A percentile compares a stretch with the other conserved stretches of the same genome.
phyloP scores from a whole-genome alignment of 53 echinoderm and acorn worm species.

The Astropecten irregularis region DNA sequence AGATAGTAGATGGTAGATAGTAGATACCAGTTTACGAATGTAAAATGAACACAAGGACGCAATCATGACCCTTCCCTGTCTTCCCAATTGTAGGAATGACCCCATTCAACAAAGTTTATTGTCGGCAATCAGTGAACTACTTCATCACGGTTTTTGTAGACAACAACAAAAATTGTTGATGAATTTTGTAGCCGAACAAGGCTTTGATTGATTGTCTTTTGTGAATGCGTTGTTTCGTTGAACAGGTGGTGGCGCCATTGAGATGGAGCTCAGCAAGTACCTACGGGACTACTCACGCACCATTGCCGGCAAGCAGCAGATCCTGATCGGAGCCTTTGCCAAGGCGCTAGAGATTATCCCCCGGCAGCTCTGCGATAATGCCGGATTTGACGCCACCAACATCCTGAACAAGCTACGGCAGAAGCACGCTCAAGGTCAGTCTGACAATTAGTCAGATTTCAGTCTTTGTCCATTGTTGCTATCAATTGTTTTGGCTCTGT shows the following conservation, averaged over 20 bases:
- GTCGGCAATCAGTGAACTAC: too few relatives aligned
- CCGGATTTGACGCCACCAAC: slow-evolving; percentile 99
- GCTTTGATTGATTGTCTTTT: too few relatives aligned
- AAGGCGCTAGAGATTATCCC: slow-evolving; percentile 97
- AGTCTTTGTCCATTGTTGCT: background rate
- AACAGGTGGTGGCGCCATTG: slow-evolving; percentile 98
- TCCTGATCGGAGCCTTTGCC: slow-evolving; percentile 96
- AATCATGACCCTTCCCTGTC: too few relatives aligned
- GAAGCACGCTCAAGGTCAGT: slow-evolving; percentile 97
- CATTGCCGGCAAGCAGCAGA: slow-evolving; percentile 98
- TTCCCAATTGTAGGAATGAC: too few relatives aligned
- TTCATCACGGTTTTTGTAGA: too few relatives aligned
- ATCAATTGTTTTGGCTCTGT: too few relatives aligned
- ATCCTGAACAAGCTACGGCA: slow-evolving; percentile 97
- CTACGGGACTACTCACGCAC: slow-evolving; percentile 94
- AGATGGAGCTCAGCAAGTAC: slow-evolving; percentile 99
- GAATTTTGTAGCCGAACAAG: too few relatives aligned
- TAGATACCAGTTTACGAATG: too few relatives aligned
- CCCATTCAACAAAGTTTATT: too few relatives aligned
- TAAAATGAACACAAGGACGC: too few relatives aligned
- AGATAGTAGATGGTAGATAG: too few relatives aligned
- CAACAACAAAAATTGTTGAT: too few relatives aligned
- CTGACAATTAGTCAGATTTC: background rate
- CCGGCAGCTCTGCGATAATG: slow-evolving; percentile 95
- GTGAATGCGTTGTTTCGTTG: background rate